Base-by-base conservation (phyloP, 1,140 invertebrate genomes). In the Helicoverpa zea region DNA sequence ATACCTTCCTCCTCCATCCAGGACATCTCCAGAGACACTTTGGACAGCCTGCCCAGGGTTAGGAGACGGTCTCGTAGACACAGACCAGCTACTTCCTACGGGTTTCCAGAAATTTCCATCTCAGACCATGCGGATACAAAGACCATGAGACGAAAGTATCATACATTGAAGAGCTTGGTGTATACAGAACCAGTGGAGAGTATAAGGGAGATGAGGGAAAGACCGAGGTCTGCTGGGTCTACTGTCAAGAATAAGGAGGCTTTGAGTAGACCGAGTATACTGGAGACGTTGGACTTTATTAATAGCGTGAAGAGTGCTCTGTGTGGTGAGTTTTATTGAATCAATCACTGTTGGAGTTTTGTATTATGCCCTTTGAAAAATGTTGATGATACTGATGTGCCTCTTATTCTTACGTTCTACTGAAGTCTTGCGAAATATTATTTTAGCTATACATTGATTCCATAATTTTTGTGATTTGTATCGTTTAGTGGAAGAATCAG, bases 201-300 rank as follows among this genome's bases (percentile, higher is more conserved):
- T 74, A 87, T 94, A 0, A 90, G 88, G 61, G 91, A 92, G 82
- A 66, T 93, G 82, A 86, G 90, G 52, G 73, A 90, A 61, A 85
- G 91, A 66, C 92, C 93, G 0, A 72, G 91, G 61, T 94, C 92
- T 78, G 93, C 93, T 23, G 91, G 93, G 14, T 92, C 90, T 81
- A 91, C 92, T 68, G 68, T 94, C 58, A 92, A 91, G 82, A 90
- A 87, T 63, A 91, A 90, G 63, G 90, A 92, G 76, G 77, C 86
- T 3, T 43, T 94, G 59, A 94, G 87, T 81, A 93, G 92, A 85
- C 93, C 93, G 0, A 92, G 88, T 82, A 85, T 94, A 16, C 66
- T 94, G 80, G 93, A 94, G 86, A 94, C 93, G 7, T 78, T 94
- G 79, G 93, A 94, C 54, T 94, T 94, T 77, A 94, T 94, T 64